Conservation (phyloP, 2,113 vertebrate genomes). For the Xenus cinereus region DNA sequence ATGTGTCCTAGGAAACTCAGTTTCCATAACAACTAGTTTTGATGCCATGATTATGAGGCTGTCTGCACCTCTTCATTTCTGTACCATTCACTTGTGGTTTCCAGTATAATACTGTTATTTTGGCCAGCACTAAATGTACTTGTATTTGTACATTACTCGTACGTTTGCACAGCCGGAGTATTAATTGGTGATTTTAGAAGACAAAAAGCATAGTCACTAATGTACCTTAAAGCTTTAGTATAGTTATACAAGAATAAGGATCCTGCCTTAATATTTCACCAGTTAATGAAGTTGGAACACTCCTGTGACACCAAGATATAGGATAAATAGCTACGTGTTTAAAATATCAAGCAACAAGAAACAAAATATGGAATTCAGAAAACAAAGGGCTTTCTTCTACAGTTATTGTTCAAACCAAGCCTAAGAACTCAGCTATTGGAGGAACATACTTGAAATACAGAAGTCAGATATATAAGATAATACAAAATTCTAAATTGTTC, state of each 20-base stretch:
- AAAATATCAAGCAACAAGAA: neutral
- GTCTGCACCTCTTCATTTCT: neutral
- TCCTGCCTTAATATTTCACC: neutral
- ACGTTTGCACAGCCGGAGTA: neutral
- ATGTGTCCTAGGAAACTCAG: neutral
- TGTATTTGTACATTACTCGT: neutral
- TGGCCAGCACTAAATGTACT: neutral
- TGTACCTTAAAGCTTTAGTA: neutral
- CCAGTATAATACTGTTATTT: neutral
- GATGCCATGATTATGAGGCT: neutral
- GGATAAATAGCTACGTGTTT: neutral
- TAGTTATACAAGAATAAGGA: neutral
- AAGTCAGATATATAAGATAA: neutral
- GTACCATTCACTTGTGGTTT: neutral
- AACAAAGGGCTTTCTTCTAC: neutral
- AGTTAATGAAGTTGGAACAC: neutral
- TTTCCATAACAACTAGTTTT: slow-evolving; percentile 28
- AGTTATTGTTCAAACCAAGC: neutral
- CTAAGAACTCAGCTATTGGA: neutral
- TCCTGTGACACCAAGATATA: neutral
- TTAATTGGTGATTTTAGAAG: neutral
- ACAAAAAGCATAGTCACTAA: neutral
- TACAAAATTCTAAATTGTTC: neutral
- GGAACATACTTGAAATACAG: neutral
- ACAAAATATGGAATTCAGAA: neutral